Conservation (phyloP, 2,113 vertebrate genomes). For the Cyrtonyx montezumae region DNA sequence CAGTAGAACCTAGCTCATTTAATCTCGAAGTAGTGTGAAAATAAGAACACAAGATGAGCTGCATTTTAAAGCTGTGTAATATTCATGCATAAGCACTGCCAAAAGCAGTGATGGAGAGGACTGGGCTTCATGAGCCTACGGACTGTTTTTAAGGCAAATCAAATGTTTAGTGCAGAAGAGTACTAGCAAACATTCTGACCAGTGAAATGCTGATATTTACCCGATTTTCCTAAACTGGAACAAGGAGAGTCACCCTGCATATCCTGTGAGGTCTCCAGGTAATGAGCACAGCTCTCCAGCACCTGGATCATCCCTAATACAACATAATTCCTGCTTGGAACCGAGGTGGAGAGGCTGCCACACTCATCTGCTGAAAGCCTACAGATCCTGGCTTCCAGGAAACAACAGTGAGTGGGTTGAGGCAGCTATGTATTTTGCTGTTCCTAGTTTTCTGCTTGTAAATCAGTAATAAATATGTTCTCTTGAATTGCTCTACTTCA, state of each 20-base stretch:
- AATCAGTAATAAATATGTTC: not conserved
- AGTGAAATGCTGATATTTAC: not conserved
- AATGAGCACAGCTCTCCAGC: not conserved
- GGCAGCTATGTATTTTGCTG: not conserved
- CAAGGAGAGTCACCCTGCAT: not conserved
- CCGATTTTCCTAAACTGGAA: not conserved
- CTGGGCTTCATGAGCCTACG: not conserved
- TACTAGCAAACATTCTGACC: not conserved
- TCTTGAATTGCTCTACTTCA: not conserved
- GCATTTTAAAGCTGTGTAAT: not conserved
- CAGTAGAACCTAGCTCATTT: not conserved
- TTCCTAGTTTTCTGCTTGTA: not conserved
- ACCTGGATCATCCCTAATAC: not conserved
- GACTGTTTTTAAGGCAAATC: not conserved
- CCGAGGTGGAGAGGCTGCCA: not conserved
- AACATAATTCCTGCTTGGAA: not conserved
- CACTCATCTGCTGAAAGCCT: not conserved
- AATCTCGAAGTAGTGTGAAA: not conserved
- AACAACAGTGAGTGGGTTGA: not conserved
- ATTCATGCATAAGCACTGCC: not conserved
- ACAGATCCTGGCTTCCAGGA: not conserved
- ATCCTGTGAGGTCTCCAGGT: not conserved
- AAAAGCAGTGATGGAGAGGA: not conserved
- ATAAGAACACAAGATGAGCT: not conserved
- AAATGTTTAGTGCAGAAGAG: not conserved